Base-by-base conservation (phyloP, 2,888 invertebrate species). In the Bimastos eiseni region DNA sequence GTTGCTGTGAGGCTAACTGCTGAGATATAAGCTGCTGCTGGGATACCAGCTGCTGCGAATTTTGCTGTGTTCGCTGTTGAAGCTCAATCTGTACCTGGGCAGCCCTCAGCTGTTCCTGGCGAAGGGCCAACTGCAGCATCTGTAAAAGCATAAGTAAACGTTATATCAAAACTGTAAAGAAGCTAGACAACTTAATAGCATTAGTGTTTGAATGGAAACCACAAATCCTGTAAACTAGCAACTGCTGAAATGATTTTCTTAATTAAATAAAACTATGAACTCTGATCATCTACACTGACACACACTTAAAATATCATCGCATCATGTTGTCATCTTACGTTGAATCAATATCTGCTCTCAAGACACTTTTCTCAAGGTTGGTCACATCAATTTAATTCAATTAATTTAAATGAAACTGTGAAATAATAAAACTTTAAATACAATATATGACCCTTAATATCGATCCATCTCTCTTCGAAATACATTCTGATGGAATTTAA, bases 21-120 rank as follows among this genome's bases (percentile, higher is more conserved):
- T 44, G 89, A n/a, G 89, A 89, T 19, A 41, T 21, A 11, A 44
- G 44, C 38, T 88, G 88, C 33, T 83, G 83, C 38, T 83, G 83
- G 8, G 70, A 70, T 6, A 13, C 70, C 19, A 70, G 90, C 83
- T 90, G 90, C 30, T 88, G 55, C 0, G 49, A 90, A 17, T 30
- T 34, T 36, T 91, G 91, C 90, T 91, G 91, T 4, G 90, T 89
- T 41, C 91, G 91, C 89, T 92, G 92, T 37, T 90, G 91, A n/a
- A 91, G 89, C 86, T 92, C 91, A 38, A 91, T 90, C 70, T 91
- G 91, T 49, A 91, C 44, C 90, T 92, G 92, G 30, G 91, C 84
- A 24, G 91, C 91, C 37, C 91, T 90, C n/a, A 91, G 88, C 86
- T 91, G 91, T 55, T 91, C 89, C 70, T 90, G 90, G 30, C 90